Evolutionary conservation across 1,140 invertebrate species (phyloP).

Genomic region (Idris sp.): DNA sequence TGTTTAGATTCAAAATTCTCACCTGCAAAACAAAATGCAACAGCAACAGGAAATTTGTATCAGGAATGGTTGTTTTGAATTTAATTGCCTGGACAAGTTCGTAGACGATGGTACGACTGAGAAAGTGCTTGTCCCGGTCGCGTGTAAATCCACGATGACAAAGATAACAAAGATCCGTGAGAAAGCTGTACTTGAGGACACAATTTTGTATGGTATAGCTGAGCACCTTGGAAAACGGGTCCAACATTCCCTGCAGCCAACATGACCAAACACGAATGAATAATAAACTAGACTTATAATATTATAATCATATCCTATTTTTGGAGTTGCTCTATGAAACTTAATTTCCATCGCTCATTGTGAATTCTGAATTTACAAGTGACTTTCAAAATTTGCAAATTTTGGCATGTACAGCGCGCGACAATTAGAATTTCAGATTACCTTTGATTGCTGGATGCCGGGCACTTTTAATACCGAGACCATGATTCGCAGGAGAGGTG

Average conservation of each 20-base stretch:
- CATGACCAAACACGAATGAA: slow-evolving; percentile 26
- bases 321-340: slow-evolving; percentile 39
- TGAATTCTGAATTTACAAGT: slow-evolving; percentile 50
- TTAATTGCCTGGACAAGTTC: slow-evolving; percentile 97
- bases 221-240: slow-evolving; percentile 97
- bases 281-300: slow-evolving; percentile 29
- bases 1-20: slow-evolving; percentile 24
- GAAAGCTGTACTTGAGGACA: slow-evolving; percentile 88
- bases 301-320: slow-evolving; percentile 43
- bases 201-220: slow-evolving; percentile 94
- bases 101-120: slow-evolving; percentile 93
- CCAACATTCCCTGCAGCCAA: slow-evolving; percentile 85
- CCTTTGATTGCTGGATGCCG: slow-evolving; percentile 88
- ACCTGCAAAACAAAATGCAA: slow-evolving; percentile 92
- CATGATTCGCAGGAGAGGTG: slow-evolving; percentile 90
- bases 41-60: slow-evolving; percentile 94
- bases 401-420: slow-evolving; percentile 37
- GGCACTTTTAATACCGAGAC: slow-evolving; percentile 91
- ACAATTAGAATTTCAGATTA: slow-evolving; percentile 71
- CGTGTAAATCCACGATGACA: slow-evolving; percentile 92
- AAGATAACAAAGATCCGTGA: slow-evolving; percentile 93
- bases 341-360: slow-evolving; percentile 44
- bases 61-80: slow-evolving; percentile 95
- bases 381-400: slow-evolving; percentile 48
- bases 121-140: slow-evolving; percentile 95